Evolutionary conservation across 1,140 invertebrate genomes (phyloP).

Genomic region (Eciton burchellii): DNA sequence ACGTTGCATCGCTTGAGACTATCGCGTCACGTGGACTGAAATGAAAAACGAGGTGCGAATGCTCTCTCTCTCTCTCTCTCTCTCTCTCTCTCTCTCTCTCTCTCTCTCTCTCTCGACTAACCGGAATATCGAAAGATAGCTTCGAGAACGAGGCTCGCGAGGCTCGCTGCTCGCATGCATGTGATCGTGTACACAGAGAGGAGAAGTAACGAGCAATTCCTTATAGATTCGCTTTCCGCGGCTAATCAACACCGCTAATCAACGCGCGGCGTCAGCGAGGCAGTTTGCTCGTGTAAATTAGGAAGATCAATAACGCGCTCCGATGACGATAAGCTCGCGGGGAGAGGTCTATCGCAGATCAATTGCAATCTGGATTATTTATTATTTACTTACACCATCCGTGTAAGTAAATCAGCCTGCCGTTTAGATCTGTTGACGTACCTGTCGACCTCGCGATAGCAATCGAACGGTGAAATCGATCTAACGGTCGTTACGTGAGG

Average conservation of each 20-base stretch:
- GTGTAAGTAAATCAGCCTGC: too few relatives aligned
- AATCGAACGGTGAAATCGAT: background rate
- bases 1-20: constrained; percentile 19
- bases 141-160: constrained; percentile 58
- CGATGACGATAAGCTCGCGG: too few relatives aligned
- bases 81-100: too few relatives aligned
- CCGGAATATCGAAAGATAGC: constrained; percentile 69
- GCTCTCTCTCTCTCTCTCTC: too few relatives aligned
- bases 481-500: background rate
- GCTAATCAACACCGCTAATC: constrained; percentile 9
- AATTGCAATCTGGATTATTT: background rate
- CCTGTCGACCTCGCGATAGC: background rate
- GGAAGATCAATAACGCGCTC: background rate
- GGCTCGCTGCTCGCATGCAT: background rate
- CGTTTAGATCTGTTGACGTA: background rate
- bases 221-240: background rate
- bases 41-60: constrained; percentile 32
- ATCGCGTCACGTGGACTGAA: background rate
- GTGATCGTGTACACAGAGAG: background rate
- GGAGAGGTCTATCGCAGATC: too few relatives aligned
- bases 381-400: background rate
- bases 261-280: background rate
- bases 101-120: too few relatives aligned
- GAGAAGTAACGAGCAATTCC: constrained; percentile 24
- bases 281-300: constrained; percentile 6